These are phyloP conservation scores for Cremastobaeus sp. DNA, from an alignment of 2,888 invertebrate genomes.

Conservation along the genomic window DNA sequence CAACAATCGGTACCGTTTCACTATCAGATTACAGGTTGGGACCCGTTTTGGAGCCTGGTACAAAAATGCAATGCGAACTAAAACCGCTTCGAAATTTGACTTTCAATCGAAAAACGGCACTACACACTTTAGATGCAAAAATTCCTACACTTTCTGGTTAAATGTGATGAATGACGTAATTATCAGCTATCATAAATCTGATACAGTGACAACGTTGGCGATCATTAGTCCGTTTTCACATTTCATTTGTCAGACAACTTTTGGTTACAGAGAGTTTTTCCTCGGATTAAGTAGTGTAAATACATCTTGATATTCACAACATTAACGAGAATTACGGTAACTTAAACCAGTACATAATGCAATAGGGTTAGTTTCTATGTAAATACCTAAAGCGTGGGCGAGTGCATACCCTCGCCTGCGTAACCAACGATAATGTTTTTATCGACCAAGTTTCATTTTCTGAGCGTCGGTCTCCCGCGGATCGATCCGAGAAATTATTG, in stretches of 20 bases:
- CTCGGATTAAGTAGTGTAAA: slow-evolving; percentile 78
- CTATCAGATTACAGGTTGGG: slow-evolving; percentile 62
- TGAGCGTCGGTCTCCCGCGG: slow-evolving; percentile 66
- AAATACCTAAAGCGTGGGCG: slow-evolving; percentile 71
- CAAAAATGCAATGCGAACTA: neutral
- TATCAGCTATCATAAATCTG: slow-evolving; percentile 59
- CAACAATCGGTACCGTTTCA: slow-evolving; percentile 69
- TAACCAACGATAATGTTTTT: slow-evolving; percentile 77
- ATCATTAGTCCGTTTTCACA: slow-evolving; percentile 71
- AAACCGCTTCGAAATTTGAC: no score
- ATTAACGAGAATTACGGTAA: slow-evolving; percentile 75
- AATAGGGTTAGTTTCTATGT: slow-evolving; percentile 77
- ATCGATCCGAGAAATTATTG: slow-evolving; percentile 71
- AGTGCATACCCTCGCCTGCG: slow-evolving; percentile 74
- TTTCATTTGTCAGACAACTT: slow-evolving; percentile 59
- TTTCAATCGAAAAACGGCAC: slow-evolving; percentile 11
- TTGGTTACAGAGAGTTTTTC: slow-evolving; percentile 70
- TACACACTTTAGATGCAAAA: slow-evolving; percentile 43
- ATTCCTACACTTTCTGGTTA: slow-evolving; percentile 52
- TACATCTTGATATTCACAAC: slow-evolving; percentile 76
- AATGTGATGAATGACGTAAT: slow-evolving; percentile 44
- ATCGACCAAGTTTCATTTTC: slow-evolving; percentile 75
- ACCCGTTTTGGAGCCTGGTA: neutral
- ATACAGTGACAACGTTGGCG: slow-evolving; percentile 66
- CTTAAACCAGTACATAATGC: slow-evolving; percentile 75